phyloP scores from a whole-genome alignment of 2,113 vertebrate genomes.

The Varanus salvator region DNA sequence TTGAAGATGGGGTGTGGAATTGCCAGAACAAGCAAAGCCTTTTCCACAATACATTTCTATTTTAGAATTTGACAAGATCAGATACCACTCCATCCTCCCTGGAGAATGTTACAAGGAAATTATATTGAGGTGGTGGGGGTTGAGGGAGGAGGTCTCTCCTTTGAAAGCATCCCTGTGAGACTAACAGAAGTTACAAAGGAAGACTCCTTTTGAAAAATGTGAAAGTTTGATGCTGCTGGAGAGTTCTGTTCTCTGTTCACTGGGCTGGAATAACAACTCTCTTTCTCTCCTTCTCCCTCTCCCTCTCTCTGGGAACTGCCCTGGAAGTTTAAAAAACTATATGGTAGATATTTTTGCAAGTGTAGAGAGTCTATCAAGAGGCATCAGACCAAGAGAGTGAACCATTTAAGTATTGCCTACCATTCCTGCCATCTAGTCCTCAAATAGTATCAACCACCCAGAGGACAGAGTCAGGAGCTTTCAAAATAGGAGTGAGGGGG shows the following conservation, averaged over 20 bases:
- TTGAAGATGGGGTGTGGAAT: neutral
- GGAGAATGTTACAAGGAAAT: constrained; percentile 43
- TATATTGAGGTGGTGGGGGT: constrained; percentile 2
- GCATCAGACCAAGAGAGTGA: too few species aligned
- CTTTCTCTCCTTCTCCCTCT: too few species aligned
- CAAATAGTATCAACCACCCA: too few species aligned
- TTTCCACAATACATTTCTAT: neutral
- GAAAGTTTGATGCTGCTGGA: neutral
- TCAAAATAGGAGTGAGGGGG: too few species aligned
- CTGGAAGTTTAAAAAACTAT: neutral
- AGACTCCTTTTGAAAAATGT: constrained; percentile 38
- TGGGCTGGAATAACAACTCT: neutral
- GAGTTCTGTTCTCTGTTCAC: neutral
- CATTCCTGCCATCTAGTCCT: too few species aligned
- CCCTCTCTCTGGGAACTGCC: fast-evolving
- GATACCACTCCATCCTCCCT: constrained; percentile 20
- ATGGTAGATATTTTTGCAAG: too few species aligned
- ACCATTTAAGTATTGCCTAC: too few species aligned
- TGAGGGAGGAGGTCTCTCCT: neutral
- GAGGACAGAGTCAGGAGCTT: too few species aligned
- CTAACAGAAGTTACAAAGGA: constrained; percentile 46
- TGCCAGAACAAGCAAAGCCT: neutral
- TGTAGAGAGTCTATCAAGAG: too few species aligned
- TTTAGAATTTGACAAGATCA: constrained; percentile 41
- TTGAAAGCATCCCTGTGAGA: constrained; percentile 63